Base-by-base conservation (phyloP, 2,797 vertebrate genomes). In the Oreochromis grahami region DNA sequence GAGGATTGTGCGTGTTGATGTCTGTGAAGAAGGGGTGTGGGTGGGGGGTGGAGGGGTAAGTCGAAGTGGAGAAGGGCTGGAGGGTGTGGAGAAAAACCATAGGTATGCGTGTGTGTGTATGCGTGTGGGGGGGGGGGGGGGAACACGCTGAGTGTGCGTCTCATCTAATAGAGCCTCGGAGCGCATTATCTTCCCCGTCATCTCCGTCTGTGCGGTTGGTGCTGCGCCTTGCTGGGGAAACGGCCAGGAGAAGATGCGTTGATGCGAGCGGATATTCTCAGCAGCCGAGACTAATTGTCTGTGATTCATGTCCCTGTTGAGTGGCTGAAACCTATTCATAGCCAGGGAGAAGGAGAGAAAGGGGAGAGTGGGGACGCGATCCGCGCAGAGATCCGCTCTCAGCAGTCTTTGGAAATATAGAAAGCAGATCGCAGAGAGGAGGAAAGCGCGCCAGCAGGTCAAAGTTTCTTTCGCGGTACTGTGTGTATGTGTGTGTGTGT, bases 131-230 rank as follows among this genome's bases (percentile, higher is more conserved):
- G n/a, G n/a, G n/a, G 55, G 13, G 53, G 48, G 76, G 11, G 93
- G 45, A 55, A 84, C 80, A 41, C 77, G 91, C 90, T 94, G 95
- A 91, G 84, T 94, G 96, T 77, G 87, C 90, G 84, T 94, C 91
- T 93, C 91, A 88, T 94, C 93, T 86, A 86, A 87, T 48, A 94
- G 93, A 94, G 95, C 93, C 89, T 74, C 90, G 93, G 90, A 90
- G 95, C 94, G 94, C 93, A 68, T 93, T 94, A 92, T 94, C 95
- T 90, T 92, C 89, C 89, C 85, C 90, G 92, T 94, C 95, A 88
- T 95, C 96, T 92, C 72, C 87, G 93, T 72, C 79, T 92, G 94
- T 82, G 95, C 94, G 52, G 91, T 92, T 78, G 85, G 87, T 82
- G 85, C 85, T 79, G 86, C 80, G 79, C 84, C 45, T 78, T 32